A percentile compares a stretch with the other conserved stretches of the same genome.
Conservation (phyloP, 2,888 invertebrate genomes). For the Torymus texanus region DNA sequence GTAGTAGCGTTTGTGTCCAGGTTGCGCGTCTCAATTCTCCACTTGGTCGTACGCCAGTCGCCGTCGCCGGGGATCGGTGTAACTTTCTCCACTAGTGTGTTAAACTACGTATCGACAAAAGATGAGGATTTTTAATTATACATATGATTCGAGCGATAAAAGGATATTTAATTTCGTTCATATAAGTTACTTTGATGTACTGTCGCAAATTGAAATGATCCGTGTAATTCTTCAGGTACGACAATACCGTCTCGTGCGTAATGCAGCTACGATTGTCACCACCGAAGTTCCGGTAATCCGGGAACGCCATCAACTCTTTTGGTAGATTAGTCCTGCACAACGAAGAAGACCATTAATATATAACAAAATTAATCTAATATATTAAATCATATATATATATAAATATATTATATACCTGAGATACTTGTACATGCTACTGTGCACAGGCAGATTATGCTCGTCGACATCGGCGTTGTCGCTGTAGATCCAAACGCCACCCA, state of each 20-base stretch:
- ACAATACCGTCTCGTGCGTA: neutral
- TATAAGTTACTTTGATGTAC: slow-evolving; percentile 78
- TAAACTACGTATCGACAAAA: slow-evolving; percentile 77
- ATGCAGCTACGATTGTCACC: neutral
- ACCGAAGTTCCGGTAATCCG: neutral
- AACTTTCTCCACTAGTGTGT: slow-evolving; percentile 76
- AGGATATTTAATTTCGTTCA: neutral
- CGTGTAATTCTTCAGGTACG: slow-evolving; percentile 20
- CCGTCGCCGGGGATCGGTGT: slow-evolving; percentile 61
- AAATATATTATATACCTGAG: slow-evolving; percentile 77
- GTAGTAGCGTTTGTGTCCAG: slow-evolving; percentile 72
- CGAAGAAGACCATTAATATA: no score
- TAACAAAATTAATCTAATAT: no score
- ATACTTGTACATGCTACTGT: slow-evolving; percentile 88
- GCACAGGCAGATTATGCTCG: slow-evolving; percentile 81
- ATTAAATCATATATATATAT: no score
- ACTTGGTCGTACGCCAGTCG: neutral
- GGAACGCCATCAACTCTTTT: slow-evolving; percentile 3
- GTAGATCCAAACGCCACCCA: slow-evolving; percentile 91
- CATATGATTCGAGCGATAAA: neutral
- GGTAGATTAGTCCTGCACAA: slow-evolving; percentile 14
- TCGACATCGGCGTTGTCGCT: slow-evolving; percentile 80
- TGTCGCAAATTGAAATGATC: slow-evolving; percentile 19
- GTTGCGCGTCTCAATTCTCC: slow-evolving; percentile 60
- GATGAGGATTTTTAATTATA: neutral